Base-by-base conservation (phyloP, 2,797 vertebrate species). In the Onychomys arenicola region DNA sequence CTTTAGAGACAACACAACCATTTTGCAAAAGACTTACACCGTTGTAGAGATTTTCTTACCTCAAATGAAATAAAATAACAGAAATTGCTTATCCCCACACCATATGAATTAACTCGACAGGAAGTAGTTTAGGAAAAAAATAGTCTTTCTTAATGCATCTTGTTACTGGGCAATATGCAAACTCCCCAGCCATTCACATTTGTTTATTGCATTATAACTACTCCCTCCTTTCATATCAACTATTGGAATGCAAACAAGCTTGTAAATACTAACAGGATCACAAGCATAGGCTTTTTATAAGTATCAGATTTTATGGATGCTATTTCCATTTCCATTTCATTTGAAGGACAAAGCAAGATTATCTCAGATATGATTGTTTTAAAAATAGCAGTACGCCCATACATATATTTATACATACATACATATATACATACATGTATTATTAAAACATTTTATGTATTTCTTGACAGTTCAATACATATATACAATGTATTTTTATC, bases 311-410 rank as follows among this genome's bases (percentile, higher is more conserved):
- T 96, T 89, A 76, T 80, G 75, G 73, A 94, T 37, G 55, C 37
- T 13, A 5, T 94, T 95, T 95, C 61, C 80, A 1, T 63, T 73
- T 94, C 21, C 81, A 2, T 71, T 75, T 95, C 17, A 57, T 87
- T 89, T 32, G n/a, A 71, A 76, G 34, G 8, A n/a, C 16, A 71
- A 81, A 82, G 17, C 3, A 12, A 11, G 14, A 46, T 92, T 55
- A 0, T 89, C 37, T 57, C 76, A 89, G 81, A 89, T 67, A n/a
- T 25, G 57, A 17, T 61, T 49, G 32, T 37, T 82, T 75, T 71
- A 49, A 27, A 90, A 90, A 91, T 82, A 76, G 5, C 12, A 88
- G 3, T 7, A 27, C 5, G 78, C n/a, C 19, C 43, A 37, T 55
- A n/a, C 23, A 55, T 52, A 46, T 3, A 34, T 67, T 2, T 10